Base-by-base conservation (phyloP, 2,113 vertebrate species). In the Motacilla tschutschensis region DNA sequence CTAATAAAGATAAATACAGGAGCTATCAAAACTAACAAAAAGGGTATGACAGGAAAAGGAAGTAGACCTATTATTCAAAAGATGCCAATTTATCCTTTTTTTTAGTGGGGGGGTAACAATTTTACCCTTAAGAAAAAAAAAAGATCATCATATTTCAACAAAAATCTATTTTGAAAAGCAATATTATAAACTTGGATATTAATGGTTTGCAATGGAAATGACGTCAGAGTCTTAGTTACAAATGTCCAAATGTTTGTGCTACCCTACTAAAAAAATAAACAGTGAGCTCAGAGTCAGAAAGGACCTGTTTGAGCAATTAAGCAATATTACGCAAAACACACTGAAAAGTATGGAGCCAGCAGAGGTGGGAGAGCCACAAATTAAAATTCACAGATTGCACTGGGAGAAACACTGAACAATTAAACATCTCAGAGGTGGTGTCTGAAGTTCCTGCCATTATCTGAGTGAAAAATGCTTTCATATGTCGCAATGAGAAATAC, bases 181-280 rank as follows among this genome's bases (percentile, higher is more conserved):
- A 0, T 74, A 74, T 70, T 62, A 84, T 60, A 91, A 93, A 90
- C 85, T 76, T 29, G 8, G 73, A 84, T 90, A 92, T 73, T 70
- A 92, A 90, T 51, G 83, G 88, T 65, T 90, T 88, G 65, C 70
- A 62, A 17, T 78, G 84, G 84, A 86, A 93, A 88, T 91, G 72
- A 87, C 69, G 16, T 89, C 86, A 57, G 54, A 83, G 74, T 55
- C 91, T 67, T 88, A 51, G 41, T 62, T 79, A 84, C 92, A 78
- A 91, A 86, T 18, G 64, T 91, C 91, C 78, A 91, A 93, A 92
- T 65, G 82, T 76, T 85, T 89, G 75, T 91, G 67, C 75, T 94
- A 43, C 66, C 13, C 91, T 59, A 53, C 76, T 66, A 70, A 86
- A 84, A 74, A 92, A 70, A 84, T 73, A 70, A 85, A 76, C 51